phyloP scores from a whole-genome alignment of 1,140 invertebrate genomes.

The Cyrtorhinus lividipennis region DNA sequence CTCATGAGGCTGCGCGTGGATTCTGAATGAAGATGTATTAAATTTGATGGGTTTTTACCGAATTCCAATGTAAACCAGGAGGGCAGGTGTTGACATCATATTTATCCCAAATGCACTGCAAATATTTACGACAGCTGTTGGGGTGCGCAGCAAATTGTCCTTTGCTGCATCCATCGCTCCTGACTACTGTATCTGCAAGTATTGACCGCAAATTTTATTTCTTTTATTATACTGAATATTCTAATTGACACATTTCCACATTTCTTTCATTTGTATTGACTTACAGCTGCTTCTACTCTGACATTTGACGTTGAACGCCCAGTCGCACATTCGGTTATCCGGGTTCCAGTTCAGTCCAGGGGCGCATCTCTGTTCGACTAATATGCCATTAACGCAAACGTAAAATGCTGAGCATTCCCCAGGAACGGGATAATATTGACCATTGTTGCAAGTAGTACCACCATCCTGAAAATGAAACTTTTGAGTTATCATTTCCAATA shows the following conservation, averaged over 20 bases:
- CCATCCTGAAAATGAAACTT: not conserved
- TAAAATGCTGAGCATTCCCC: slow-evolving; percentile 47
- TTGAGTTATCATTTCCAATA: not conserved
- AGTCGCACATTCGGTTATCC: slow-evolving; percentile 50
- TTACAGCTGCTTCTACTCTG: slow-evolving; percentile 10
- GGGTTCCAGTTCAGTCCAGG: slow-evolving; percentile 52
- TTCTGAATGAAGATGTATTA: too few species aligned
- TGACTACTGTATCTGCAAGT: slow-evolving; percentile 7
- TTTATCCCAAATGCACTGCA: slow-evolving; percentile 62
- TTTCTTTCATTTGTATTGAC: too few species aligned
- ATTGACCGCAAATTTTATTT: too few species aligned
- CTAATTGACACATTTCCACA: too few species aligned
- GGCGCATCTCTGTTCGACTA: slow-evolving; percentile 48
- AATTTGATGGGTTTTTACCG: too few species aligned
- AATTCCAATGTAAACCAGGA: slow-evolving; percentile 62
- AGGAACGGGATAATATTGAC: slow-evolving; percentile 40
- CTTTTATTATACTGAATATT: too few species aligned
- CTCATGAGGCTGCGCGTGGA: too few species aligned
- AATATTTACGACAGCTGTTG: slow-evolving; percentile 54
- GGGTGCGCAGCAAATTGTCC: slow-evolving; percentile 25
- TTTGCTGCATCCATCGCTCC: slow-evolving; percentile 21
- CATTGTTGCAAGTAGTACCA: slow-evolving; percentile 28
- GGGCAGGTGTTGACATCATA: slow-evolving; percentile 54
- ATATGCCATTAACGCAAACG: slow-evolving; percentile 49
- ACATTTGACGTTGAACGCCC: slow-evolving; percentile 38